Base-by-base conservation (phyloP, 2,797 vertebrate genomes). In the Hippopotamyrus pictus region DNA sequence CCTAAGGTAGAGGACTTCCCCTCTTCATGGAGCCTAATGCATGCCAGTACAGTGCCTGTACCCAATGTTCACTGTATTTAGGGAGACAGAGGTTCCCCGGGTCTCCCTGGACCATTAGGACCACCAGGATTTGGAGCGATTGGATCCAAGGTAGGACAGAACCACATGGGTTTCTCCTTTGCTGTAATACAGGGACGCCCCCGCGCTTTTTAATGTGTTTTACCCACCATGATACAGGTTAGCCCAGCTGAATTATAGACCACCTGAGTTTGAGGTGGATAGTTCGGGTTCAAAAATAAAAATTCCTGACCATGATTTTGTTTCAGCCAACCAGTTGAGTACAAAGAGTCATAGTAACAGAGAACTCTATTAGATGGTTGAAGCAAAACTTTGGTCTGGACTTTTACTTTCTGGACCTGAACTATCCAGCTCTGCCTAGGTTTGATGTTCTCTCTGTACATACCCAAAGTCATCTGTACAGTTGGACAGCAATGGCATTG, bases 61-160 rank as follows among this genome's bases (percentile, higher is more conserved):
- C 33, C 57, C n/a, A n/a, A 69, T 5, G 1, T 91, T 54, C 89
- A 87, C 79, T 91, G n/a, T 29, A 51, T 91, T 91, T 91, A 98
- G 97, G 97, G 97, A 89, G 95, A 97, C 82, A 92, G 65, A 91
- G 97, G 97, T 3, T 87, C 93, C 25, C 94, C 91, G 29, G 97
- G 97, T 0, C 89, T 89, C 48, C 94, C 93, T 0, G 97, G 97
- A 0, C 94, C 91, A 0, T 89, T 91, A 0, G 97, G 97, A 0
- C 94, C 95, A 57, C 90, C 90, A 86, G 96, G 96, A 73, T 85
- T 88, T 0, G 96, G 96, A 92, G 91, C 44, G 0, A 50, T 94
- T 88, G 97, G 97, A 92, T 94, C 94, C 62, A 97, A 97, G 96
- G 97, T 98, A 85, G 41, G 86, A 29, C 14, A 92, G 93, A 93